phyloP scores from a whole-genome alignment of 2,113 vertebrate genomes.

The Empidonax alnorum region DNA sequence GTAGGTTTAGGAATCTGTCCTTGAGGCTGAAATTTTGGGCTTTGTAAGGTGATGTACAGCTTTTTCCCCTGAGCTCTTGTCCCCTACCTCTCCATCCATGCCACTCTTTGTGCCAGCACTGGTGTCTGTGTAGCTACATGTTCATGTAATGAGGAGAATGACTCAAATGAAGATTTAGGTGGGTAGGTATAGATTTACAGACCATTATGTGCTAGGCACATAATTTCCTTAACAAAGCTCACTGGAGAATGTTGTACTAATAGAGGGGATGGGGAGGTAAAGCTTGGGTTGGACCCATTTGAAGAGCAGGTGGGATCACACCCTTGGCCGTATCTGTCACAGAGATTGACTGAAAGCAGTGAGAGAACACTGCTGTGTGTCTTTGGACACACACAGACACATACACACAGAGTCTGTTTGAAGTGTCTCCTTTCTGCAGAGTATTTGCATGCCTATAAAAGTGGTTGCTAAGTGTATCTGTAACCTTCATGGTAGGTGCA shows the following conservation, averaged over 20 bases:
- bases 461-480: background rate
- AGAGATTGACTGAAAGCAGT: background rate
- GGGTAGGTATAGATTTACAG: background rate
- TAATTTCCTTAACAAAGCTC: background rate
- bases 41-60: background rate
- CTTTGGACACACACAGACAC: background rate
- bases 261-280: background rate
- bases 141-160: background rate
- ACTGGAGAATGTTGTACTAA: background rate
- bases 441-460: background rate
- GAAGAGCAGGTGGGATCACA: background rate
- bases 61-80: background rate
- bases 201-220: background rate
- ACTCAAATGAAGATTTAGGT: background rate
- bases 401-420: background rate
- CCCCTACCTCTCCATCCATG: background rate
- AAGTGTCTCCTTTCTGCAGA: background rate
- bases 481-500: background rate
- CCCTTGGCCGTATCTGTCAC: background rate
- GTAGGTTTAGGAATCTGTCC: background rate
- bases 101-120: background rate
- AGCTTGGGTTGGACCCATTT: background rate
- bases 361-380: background rate
- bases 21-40: background rate
- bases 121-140: background rate